Evolutionary conservation across 2,888 invertebrate species (phyloP), one percentile per base, ranked within the genome.

Genomic region (Nudaria mundana): DNA sequence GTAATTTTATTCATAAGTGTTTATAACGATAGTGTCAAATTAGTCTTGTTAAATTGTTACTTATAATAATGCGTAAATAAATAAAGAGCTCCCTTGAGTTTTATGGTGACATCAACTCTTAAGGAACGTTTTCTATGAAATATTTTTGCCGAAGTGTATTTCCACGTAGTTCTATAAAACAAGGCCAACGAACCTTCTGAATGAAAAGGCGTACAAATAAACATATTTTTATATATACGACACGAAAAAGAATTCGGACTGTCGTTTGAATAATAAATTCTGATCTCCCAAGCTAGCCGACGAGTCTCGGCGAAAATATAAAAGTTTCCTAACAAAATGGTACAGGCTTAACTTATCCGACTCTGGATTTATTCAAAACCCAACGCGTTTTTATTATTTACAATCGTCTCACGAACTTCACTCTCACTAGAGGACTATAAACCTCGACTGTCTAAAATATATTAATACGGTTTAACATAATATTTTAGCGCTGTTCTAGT

Each of bases 341-440:
- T 20, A 13, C 43, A 20, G 45, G 40, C 40, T 50, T 42, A 53
- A 37, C 49, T 55, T 29, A 46, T 60, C 37, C 49, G 44, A 41
- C 62, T 58, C 50, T 61, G 61, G 66, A 62, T 66, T 65, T 60
- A 64, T 66, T 54, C 46, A 55, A 63, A 67, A 65, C 55, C 60
- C 56, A 55, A 41, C 47, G 42, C 35, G 52, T n/a, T n/a, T n/a
- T n/a, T n/a, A n/a, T n/a, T 52, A 58, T 72, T 75, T 52, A 60
- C 67, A 78, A 70, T 69, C 73, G 37, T 43, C 45, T 56, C 75
- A 75, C 75, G 78, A 59, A 68, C 63, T 62, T 71, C 67, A 80
- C 82, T 81, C 81, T 81, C 81, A 71, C 82, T 77, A 48, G 63
- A 54, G 39, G 62, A 63, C 69, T 68, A 80, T 80, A 71, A 78